phyloP scores from a whole-genome alignment of 2,888 invertebrate genomes.

The Idaea dimidiata region DNA sequence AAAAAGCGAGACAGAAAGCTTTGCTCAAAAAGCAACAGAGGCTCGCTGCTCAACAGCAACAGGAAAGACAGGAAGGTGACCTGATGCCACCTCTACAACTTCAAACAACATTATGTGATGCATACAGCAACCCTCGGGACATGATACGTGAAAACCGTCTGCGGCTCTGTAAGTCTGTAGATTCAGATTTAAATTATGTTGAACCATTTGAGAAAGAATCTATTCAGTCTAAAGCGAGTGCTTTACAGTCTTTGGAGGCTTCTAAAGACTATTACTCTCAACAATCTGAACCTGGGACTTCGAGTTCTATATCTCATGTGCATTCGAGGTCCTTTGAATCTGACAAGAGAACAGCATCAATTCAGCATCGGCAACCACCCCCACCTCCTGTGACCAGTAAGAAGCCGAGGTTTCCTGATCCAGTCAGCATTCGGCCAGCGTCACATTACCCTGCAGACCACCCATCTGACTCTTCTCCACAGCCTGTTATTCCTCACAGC shows the following conservation, averaged over 20 bases:
- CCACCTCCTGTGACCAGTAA: constrained; percentile 63
- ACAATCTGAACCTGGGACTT: constrained; percentile 50
- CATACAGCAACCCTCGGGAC: constrained; percentile 72
- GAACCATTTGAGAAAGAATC: constrained; percentile 76
- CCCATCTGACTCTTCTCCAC: constrained; percentile 36
- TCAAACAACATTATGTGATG: constrained; percentile 66
- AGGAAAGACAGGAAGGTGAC: constrained; percentile 28
- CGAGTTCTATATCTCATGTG: constrained; percentile 47
- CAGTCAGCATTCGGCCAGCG: constrained; percentile 70
- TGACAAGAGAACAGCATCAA: constrained; percentile 41
- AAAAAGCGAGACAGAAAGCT: constrained; percentile 71
- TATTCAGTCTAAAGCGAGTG: constrained; percentile 73
- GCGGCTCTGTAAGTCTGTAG: constrained; percentile 72
- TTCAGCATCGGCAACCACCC: constrained; percentile 68
- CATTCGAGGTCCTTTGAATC: constrained; percentile 56
- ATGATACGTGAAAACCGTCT: constrained; percentile 64
- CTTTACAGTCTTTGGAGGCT: constrained; percentile 64
- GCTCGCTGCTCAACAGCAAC: constrained; percentile 48
- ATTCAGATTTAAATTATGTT: constrained; percentile 73
- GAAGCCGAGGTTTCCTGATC: constrained; percentile 74
- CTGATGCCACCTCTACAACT: constrained; percentile 23
- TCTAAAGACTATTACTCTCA: constrained; percentile 65
- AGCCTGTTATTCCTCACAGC: constrained; percentile 55
- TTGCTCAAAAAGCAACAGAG: constrained; percentile 71
- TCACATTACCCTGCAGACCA: constrained; percentile 70